A percentile compares a stretch with the other conserved stretches of the same genome.
Conservation (phyloP, 2,113 vertebrate genomes). For the Lathamus discolor region DNA sequence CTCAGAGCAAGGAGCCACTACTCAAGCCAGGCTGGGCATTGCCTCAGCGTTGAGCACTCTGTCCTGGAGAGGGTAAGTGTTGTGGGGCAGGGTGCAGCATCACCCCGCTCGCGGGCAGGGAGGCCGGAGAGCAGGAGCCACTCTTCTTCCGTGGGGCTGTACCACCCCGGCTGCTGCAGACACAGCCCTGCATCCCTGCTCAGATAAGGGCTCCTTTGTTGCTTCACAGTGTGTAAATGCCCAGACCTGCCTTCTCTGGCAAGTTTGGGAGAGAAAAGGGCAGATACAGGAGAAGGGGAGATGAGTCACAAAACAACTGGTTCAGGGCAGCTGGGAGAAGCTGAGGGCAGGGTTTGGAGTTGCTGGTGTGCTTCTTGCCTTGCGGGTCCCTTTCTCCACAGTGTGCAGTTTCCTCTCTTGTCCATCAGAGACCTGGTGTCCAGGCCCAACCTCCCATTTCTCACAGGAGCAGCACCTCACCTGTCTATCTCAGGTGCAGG, state of each 20-base stretch:
- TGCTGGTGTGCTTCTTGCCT: background rate
- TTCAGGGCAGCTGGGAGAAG: background rate
- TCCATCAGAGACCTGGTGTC: rapidly evolving
- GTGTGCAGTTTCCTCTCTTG: background rate
- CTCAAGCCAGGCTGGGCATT: background rate
- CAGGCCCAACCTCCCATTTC: background rate
- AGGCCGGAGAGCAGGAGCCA: background rate
- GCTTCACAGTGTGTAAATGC: background rate
- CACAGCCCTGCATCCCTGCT: background rate
- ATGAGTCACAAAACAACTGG: background rate
- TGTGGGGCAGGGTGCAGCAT: background rate
- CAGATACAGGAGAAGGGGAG: background rate
- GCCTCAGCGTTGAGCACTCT: background rate
- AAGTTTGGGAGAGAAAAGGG: background rate
- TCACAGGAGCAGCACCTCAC: background rate
- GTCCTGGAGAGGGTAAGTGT: background rate
- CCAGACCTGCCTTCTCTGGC: background rate
- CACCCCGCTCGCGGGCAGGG: rapidly evolving
- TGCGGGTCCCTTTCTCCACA: background rate
- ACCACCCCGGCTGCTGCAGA: rapidly evolving
- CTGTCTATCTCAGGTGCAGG: rapidly evolving
- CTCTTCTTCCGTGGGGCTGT: background rate
- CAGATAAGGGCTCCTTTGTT: background rate
- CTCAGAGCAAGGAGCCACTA: background rate
- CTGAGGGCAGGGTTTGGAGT: background rate